Conservation (phyloP, 2,888 invertebrate species). For the Eledona agricola region DNA sequence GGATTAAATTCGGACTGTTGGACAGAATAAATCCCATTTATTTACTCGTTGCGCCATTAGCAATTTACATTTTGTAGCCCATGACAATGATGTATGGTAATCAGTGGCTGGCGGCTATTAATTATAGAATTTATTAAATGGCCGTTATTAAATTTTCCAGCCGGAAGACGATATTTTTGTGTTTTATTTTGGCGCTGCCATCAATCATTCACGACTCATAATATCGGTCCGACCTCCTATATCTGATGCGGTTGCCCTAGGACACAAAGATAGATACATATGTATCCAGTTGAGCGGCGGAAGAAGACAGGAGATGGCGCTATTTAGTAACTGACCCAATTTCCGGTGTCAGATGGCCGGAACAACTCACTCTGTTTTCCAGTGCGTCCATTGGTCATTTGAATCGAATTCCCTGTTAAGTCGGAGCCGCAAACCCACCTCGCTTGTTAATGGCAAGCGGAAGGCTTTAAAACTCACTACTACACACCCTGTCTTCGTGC, state of each 20-base stretch:
- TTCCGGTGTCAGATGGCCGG: constrained; percentile 58
- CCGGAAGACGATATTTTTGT: not conserved
- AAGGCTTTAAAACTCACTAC: constrained; percentile 31
- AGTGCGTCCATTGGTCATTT: constrained; percentile 51
- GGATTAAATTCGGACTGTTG: constrained; percentile 20
- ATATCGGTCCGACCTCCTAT: constrained; percentile 37
- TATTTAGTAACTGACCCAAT: constrained; percentile 60
- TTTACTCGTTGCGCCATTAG: constrained; percentile 24
- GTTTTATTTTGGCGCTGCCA: constrained; percentile 1
- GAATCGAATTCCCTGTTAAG: constrained; percentile 40
- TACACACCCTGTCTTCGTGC: constrained; percentile 1
- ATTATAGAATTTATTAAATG: constrained; percentile 28
- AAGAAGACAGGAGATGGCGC: constrained; percentile 56
- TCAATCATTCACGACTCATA: constrained; percentile 41
- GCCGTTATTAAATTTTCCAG: not conserved
- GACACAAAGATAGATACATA: constrained; percentile 41
- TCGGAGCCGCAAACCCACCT: constrained; percentile 30
- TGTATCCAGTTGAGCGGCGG: constrained; percentile 47
- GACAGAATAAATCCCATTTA: constrained; percentile 26
- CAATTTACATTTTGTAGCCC: constrained; percentile 23
- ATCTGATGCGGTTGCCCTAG: constrained; percentile 33
- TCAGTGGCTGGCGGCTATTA: constrained; percentile 21
- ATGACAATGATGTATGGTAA: constrained; percentile 27
- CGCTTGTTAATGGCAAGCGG: constrained; percentile 32
- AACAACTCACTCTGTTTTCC: constrained; percentile 55